A percentile compares a stretch with the other conserved stretches of the same genome.
phyloP scores from a whole-genome alignment of 1,140 invertebrate genomes.

The Ceratina calcarata region DNA sequence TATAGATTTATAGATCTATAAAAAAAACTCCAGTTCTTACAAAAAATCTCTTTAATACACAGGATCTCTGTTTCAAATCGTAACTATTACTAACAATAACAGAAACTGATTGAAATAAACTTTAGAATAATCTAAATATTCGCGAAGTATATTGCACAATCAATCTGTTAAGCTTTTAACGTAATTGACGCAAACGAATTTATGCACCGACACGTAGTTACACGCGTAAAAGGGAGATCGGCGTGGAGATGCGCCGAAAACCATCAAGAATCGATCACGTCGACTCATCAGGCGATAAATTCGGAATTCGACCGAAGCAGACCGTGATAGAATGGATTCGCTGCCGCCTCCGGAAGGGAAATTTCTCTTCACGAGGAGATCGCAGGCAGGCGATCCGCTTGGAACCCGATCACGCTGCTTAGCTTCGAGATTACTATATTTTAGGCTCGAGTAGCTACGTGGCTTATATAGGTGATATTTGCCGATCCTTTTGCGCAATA shows the following conservation, averaged over 20 bases:
- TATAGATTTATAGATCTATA: too few relatives aligned
- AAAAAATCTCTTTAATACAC: too few relatives aligned
- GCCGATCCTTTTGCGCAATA: too few relatives aligned
- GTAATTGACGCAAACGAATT: constrained; percentile 60
- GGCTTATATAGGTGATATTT: neutral
- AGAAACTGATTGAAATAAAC: too few relatives aligned
- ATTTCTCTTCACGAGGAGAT: constrained; percentile 20
- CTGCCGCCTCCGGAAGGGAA: constrained; percentile 15
- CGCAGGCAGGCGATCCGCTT: constrained; percentile 3
- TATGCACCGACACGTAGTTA: constrained; percentile 27
- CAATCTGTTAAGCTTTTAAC: constrained; percentile 61
- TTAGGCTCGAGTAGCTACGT: neutral
- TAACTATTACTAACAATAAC: too few relatives aligned
- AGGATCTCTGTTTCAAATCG: too few relatives aligned
- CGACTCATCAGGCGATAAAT: constrained; percentile 30
- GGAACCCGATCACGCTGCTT: neutral
- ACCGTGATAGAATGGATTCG: constrained; percentile 36
- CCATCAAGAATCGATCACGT: constrained; percentile 45
- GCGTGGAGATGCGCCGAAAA: constrained; percentile 31
- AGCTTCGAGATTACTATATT: neutral
- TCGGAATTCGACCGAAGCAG: constrained; percentile 32
- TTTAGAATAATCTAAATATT: neutral
- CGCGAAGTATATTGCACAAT: neutral
- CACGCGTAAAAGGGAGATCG: neutral
- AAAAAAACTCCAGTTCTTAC: too few relatives aligned